A percentile compares a stretch with the other conserved stretches of the same genome.
phyloP scores from a whole-genome alignment of 2,113 vertebrate species.

The Pteronura brasiliensis region DNA sequence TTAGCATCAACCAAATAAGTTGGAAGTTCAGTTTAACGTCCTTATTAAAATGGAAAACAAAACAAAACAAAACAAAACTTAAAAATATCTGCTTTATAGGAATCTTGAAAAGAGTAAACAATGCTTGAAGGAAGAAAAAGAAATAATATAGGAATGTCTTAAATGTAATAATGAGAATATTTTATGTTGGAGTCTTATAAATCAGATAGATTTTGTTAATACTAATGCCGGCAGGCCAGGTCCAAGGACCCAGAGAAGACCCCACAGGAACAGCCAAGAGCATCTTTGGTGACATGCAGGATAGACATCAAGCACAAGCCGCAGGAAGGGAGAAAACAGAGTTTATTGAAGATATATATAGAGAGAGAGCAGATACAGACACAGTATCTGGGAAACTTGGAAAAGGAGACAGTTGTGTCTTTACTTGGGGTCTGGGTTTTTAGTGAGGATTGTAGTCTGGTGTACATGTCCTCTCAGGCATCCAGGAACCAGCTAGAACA shows the following conservation, averaged over 20 bases:
- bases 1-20: not conserved
- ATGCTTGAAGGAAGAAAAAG: not conserved
- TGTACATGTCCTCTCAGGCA: not conserved
- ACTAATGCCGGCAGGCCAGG: not conserved
- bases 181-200: not conserved
- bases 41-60: slow-evolving; percentile 12
- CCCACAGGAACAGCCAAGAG: not conserved
- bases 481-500: not conserved
- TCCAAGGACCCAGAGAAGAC: not conserved
- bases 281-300: not conserved
- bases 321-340: not conserved
- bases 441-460: not conserved
- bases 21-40: not conserved
- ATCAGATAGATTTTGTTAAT: not conserved
- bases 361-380: not conserved
- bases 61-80: not conserved
- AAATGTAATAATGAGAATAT: not conserved
- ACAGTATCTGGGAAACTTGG: not conserved
- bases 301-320: not conserved
- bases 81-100: not conserved
- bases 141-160: not conserved
- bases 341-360: not conserved
- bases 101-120: slow-evolving; percentile 34
- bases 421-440: not conserved
- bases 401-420: not conserved